Conservation (phyloP, 2,888 invertebrate species). For the Orthosia gothica region DNA sequence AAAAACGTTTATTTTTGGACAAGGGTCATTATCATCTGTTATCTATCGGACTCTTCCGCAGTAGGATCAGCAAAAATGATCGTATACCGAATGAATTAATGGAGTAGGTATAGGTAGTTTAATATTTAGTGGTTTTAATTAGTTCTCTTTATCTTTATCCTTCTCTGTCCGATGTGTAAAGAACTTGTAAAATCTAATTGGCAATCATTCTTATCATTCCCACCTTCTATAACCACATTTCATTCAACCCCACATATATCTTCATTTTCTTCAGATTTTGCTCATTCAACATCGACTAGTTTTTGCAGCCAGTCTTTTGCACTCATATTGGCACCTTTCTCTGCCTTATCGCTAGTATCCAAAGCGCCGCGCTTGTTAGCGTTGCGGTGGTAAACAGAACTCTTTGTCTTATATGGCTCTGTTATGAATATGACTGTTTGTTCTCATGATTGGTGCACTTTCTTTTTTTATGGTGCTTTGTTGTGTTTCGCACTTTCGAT, state of each 20-base stretch:
- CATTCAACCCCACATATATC: conserved; percentile 4
- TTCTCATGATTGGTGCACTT: conserved; percentile 57
- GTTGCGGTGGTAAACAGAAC: conserved; percentile 46
- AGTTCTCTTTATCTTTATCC: no score
- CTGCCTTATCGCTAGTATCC: conserved; percentile 50
- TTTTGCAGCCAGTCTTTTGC: conserved; percentile 32
- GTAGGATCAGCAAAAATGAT: conserved; percentile 3
- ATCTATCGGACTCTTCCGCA: conserved; percentile 7
- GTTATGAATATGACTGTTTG: conserved; percentile 62
- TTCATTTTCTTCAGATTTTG: conserved; percentile 32
- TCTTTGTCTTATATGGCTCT: conserved; percentile 59
- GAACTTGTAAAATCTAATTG: conserved; percentile 14
- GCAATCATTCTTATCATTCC: conserved; percentile 6
- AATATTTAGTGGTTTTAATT: no score
- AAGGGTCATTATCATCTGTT: conserved; percentile 16
- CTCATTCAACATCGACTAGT: conserved; percentile 28
- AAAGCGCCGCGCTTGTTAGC: conserved; percentile 54
- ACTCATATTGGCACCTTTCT: conserved; percentile 66
- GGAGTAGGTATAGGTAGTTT: no score
- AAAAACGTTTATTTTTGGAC: not conserved
- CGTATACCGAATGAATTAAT: no score
- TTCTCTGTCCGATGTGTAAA: no score
- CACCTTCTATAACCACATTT: conserved; percentile 3
- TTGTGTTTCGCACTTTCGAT: conserved; percentile 62
- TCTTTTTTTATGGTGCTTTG: conserved; percentile 63